Conservation (phyloP, 2,888 invertebrate genomes). For the Cerceris ruficornis region DNA sequence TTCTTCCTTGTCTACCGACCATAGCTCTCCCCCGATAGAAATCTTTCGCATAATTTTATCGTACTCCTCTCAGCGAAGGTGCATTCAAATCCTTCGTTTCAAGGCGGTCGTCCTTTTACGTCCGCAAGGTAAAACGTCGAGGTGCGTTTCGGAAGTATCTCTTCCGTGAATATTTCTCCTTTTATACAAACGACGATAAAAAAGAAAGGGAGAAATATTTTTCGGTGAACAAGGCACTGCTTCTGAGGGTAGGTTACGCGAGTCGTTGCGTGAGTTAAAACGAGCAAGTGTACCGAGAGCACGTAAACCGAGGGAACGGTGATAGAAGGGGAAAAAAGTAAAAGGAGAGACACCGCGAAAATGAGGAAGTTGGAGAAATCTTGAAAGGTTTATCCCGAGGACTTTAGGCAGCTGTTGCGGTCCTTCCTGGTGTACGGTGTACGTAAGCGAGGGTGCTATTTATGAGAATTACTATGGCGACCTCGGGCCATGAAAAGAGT, state of each 20-base stretch:
- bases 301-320: slow-evolving; percentile 15
- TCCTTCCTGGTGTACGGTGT: slow-evolving; percentile 39
- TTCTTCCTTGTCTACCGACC: neutral
- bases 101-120: no score
- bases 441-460: slow-evolving; percentile 62
- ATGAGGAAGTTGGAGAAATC: slow-evolving; percentile 49
- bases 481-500: slow-evolving; percentile 43
- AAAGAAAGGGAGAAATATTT: neutral
- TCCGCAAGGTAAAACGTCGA: no score
- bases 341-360: slow-evolving; percentile 28
- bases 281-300: neutral
- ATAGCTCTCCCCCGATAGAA: neutral
- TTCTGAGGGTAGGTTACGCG: neutral
- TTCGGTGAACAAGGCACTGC: neutral
- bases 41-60: neutral
- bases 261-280: neutral
- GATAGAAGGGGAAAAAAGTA: slow-evolving; percentile 34
- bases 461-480: slow-evolving; percentile 55
- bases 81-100: no score
- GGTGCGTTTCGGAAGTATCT: no score
- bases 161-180: no score
- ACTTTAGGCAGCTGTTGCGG: slow-evolving; percentile 54
- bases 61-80: no score
- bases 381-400: slow-evolving; percentile 62
- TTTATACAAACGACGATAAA: neutral